These are phyloP conservation scores for Mus minutoides DNA, from an alignment of 2,797 vertebrate species.

Conservation along the genomic window DNA sequence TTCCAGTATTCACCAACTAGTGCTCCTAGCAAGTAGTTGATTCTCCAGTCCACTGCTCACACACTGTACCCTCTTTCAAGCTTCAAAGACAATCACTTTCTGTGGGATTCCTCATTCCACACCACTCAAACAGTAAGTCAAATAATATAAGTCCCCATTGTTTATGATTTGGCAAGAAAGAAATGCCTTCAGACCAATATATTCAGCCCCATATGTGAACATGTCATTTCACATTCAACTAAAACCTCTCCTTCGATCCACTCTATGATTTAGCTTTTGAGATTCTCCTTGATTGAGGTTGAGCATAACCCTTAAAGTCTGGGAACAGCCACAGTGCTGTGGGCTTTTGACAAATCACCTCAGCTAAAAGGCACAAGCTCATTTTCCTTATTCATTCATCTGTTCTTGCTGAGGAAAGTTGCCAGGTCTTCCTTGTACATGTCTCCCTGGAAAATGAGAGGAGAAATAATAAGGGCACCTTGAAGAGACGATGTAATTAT, in stretches of 20 bases:
- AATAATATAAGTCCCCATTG: constrained; percentile 9
- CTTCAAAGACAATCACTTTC: constrained; percentile 38
- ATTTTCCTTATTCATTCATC: constrained; percentile 72
- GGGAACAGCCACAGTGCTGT: constrained; percentile 48
- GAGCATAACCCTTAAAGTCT: constrained; percentile 55
- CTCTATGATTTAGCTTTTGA: constrained; percentile 46
- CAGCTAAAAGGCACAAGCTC: constrained; percentile 69
- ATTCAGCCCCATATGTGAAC: background rate
- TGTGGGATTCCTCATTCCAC: constrained; percentile 22
- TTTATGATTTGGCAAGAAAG: background rate
- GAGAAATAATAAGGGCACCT: constrained; percentile 79
- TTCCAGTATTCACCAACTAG: background rate
- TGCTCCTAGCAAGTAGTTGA: background rate
- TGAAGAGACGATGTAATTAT: constrained; percentile 76
- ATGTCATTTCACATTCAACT: background rate
- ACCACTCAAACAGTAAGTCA: constrained; percentile 37
- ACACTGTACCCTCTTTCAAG: background rate
- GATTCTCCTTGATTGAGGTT: constrained; percentile 49
- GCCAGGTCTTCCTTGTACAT: constrained; percentile 60
- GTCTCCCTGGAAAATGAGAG: constrained; percentile 72
- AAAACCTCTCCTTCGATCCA: constrained; percentile 47
- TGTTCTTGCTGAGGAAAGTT: constrained; percentile 72
- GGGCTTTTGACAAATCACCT: constrained; percentile 71
- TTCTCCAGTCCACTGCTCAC: constrained; percentile 1
- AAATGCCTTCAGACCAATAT: constrained; percentile 34